These are phyloP conservation scores for Lagocephalus sceleratus DNA, from an alignment of 2,797 vertebrate species.

Conservation along the genomic window DNA sequence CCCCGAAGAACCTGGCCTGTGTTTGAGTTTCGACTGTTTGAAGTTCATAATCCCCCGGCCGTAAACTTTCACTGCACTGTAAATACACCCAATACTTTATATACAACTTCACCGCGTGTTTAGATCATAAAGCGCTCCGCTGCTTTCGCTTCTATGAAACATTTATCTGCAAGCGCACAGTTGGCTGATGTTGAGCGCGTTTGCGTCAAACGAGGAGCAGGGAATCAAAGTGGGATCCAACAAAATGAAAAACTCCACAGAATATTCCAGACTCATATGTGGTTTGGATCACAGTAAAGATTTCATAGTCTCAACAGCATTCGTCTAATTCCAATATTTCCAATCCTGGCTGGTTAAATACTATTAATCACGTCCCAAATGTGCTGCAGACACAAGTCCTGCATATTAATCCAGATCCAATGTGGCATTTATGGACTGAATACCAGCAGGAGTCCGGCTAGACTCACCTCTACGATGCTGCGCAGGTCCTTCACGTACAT, in stretches of 20 bases:
- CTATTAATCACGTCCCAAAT: conserved; percentile 28
- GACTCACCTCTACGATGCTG: conserved; percentile 92
- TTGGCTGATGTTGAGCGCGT: conserved; percentile 40
- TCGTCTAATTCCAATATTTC: conserved; percentile 21
- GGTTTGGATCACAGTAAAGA: conserved; percentile 29
- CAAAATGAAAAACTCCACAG: conserved; percentile 22
- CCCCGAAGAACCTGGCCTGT: conserved; percentile 23
- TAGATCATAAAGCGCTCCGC: conserved; percentile 28
- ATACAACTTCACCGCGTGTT: conserved; percentile 20
- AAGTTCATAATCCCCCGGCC: conserved; percentile 30
- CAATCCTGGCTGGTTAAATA: conserved; percentile 24
- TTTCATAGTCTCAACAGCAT: conserved; percentile 28
- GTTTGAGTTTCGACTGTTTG: conserved; percentile 22
- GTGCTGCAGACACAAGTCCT: conserved; percentile 46
- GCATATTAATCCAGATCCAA: conserved; percentile 43
- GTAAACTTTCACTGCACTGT: conserved; percentile 47
- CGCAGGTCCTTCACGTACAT: conserved; percentile 91
- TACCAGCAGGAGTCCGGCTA: neutral
- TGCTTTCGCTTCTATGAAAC: conserved; percentile 23
- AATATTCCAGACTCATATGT: conserved; percentile 26
- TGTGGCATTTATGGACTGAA: conserved; percentile 23
- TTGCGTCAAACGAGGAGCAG: conserved; percentile 16
- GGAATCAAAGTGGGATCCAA: conserved; percentile 27
- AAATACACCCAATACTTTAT: conserved; percentile 55
- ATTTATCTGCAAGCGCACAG: conserved; percentile 22